Conservation (phyloP, 2,888 invertebrate species). For the Thereva nobilitata region DNA sequence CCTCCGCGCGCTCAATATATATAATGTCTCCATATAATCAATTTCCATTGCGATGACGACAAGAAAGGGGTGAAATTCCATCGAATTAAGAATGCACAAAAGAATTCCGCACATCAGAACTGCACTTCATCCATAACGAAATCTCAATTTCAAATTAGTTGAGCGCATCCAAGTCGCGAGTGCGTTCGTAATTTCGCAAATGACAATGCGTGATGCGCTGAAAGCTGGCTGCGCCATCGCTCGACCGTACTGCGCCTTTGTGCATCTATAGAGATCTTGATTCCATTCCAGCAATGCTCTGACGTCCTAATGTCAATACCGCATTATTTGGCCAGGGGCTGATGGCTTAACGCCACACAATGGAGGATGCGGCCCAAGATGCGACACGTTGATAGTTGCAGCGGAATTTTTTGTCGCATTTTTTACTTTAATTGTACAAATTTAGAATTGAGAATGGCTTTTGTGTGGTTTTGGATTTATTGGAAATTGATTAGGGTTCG, state of each 20-base stretch:
- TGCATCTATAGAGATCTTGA: slow-evolving; percentile 6
- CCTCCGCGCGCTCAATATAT: too few relatives aligned
- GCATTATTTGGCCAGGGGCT: too few relatives aligned
- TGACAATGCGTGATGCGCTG: slow-evolving; percentile 18
- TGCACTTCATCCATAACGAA: slow-evolving; percentile 28
- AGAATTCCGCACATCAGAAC: slow-evolving; percentile 14
- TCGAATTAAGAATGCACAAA: slow-evolving; percentile 16
- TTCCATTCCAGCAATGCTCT: slow-evolving; percentile 9
- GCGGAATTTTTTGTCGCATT: not conserved
- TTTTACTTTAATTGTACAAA: slow-evolving; percentile 19
- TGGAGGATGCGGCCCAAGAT: too few relatives aligned
- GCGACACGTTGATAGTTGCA: too few relatives aligned
- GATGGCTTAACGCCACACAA: too few relatives aligned
- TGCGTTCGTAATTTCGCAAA: not conserved
- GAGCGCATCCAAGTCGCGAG: not conserved
- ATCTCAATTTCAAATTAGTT: slow-evolving; percentile 33
- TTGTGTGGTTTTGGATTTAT: not conserved
- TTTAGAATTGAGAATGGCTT: slow-evolving; percentile 20
- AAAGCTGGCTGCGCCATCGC: not conserved
- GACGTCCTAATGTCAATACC: too few relatives aligned
- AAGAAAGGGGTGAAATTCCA: slow-evolving; percentile 6
- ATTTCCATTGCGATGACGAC: not conserved
- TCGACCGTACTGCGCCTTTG: not conserved
- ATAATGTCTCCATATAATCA: too few relatives aligned
- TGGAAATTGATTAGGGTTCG: not conserved